phyloP scores from a whole-genome alignment of 2,888 invertebrate species.

The Rhorus exstirpatorius region DNA sequence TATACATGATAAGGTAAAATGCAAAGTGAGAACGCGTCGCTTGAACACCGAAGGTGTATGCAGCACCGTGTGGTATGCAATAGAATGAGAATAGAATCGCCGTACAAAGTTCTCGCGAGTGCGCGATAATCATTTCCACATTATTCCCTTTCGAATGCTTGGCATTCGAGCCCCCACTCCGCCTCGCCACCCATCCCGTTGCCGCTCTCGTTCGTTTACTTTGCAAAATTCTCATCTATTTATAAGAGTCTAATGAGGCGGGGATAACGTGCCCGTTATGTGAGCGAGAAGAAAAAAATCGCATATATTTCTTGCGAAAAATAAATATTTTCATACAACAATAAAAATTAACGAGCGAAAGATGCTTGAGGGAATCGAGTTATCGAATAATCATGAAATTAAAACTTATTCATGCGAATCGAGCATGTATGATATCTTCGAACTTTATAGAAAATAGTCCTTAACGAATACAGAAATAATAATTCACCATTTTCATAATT shows the following conservation, averaged over 20 bases:
- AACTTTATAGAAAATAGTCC: too few relatives aligned
- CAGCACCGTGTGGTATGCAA: not conserved
- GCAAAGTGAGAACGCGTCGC: slow-evolving; percentile 44
- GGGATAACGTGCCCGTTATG: too few relatives aligned
- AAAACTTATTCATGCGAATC: too few relatives aligned
- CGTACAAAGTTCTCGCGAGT: not conserved
- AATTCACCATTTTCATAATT: too few relatives aligned
- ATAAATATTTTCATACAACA: too few relatives aligned
- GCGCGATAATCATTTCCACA: slow-evolving; percentile 26
- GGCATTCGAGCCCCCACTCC: not conserved
- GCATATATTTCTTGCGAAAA: too few relatives aligned
- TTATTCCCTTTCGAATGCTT: slow-evolving; percentile 24
- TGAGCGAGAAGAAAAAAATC: too few relatives aligned
- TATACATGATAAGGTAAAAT: slow-evolving; percentile 45
- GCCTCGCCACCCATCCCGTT: not conserved
- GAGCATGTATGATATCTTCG: too few relatives aligned
- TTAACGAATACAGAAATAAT: too few relatives aligned
- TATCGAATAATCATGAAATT: too few relatives aligned
- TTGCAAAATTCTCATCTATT: slow-evolving; percentile 15
- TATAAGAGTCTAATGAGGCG: not conserved
- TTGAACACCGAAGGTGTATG: slow-evolving; percentile 26
- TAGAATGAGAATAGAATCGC: slow-evolving; percentile 9
- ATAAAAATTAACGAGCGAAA: too few relatives aligned
- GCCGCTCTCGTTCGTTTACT: not conserved
- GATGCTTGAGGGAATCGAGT: too few relatives aligned